Conservation (phyloP, 2,888 invertebrate genomes). For the Shargacucullia verbasci region DNA sequence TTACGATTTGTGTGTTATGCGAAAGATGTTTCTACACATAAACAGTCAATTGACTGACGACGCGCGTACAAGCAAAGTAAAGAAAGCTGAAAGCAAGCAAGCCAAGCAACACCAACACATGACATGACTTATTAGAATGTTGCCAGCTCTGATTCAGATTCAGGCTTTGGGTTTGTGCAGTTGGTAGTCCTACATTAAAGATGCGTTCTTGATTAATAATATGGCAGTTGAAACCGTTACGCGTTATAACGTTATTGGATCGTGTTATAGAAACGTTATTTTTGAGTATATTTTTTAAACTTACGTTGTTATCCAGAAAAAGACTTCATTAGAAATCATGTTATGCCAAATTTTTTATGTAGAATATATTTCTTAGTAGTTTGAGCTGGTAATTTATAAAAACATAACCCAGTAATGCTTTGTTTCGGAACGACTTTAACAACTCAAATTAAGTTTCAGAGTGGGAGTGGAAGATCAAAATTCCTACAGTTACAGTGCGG, state of each 20-base stretch:
- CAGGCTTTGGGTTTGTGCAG: conserved; percentile 42
- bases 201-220: conserved; percentile 64
- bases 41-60: conserved; percentile 80
- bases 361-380: too few species aligned
- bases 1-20: conserved; percentile 71
- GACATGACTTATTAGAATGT: conserved; percentile 73
- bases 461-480: too few species aligned
- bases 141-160: conserved; percentile 68
- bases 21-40: conserved; percentile 74
- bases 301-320: too few species aligned
- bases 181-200: conserved; percentile 63
- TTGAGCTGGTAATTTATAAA: too few species aligned
- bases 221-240: conserved; percentile 12
- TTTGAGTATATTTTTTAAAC: too few species aligned
- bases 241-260: background rate
- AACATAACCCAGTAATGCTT: too few species aligned
- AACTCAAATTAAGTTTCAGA: too few species aligned
- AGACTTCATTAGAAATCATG: too few species aligned
- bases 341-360: too few species aligned
- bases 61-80: conserved; percentile 85
- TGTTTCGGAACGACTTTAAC: too few species aligned
- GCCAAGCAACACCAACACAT: conserved; percentile 79
- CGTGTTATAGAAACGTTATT: background rate
- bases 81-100: conserved; percentile 82
- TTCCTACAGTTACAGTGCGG: too few species aligned